These are phyloP conservation scores for Prosopocoilus inquinatus DNA, from an alignment of 2,888 invertebrate species.

Conservation along the genomic window DNA sequence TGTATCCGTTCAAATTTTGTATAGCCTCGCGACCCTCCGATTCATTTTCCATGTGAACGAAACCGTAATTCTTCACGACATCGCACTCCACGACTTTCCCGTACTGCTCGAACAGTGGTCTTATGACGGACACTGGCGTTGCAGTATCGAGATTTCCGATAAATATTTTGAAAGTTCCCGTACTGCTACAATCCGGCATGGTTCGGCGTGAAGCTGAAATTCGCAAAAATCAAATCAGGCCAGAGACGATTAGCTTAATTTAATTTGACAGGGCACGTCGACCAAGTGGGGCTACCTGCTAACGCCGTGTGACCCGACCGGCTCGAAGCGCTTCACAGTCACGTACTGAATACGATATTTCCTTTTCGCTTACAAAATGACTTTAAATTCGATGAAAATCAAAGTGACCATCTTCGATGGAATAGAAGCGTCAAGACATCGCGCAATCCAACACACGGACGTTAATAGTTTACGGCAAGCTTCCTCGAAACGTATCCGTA, in stretches of 20 bases:
- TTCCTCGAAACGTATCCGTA: no score
- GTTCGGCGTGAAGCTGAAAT: constrained; percentile 33
- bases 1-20: constrained; percentile 82
- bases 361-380: no score
- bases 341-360: background rate
- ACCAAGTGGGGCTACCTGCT: constrained; percentile 12
- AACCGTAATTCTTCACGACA: constrained; percentile 97
- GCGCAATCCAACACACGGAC: no score
- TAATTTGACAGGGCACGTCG: constrained; percentile 9
- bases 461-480: no score
- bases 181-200: constrained; percentile 80
- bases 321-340: constrained; percentile 13
- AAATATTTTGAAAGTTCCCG: constrained; percentile 95
- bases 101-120: constrained; percentile 93
- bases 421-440: no score
- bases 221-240: no score
- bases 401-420: no score
- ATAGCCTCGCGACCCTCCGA: constrained; percentile 90
- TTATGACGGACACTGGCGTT: constrained; percentile 82
- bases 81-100: constrained; percentile 97
- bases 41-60: constrained; percentile 95
- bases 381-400: no score
- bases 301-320: constrained; percentile 17
- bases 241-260: no score
- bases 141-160: constrained; percentile 95